phyloP scores from a whole-genome alignment of 2,888 invertebrate species.

The Cataglyphis altisquamis region DNA sequence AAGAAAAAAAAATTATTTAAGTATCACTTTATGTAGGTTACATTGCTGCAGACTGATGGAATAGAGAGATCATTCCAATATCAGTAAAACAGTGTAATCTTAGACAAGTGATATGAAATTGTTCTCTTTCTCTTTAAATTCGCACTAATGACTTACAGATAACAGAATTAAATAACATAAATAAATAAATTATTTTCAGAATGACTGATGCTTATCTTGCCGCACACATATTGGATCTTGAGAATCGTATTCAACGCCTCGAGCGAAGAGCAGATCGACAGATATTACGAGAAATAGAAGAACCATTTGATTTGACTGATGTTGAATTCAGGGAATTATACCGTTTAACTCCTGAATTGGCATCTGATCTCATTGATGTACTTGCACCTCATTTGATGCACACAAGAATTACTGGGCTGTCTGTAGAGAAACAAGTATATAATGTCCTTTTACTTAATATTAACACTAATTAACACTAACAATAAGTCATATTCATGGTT shows the following conservation, averaged over 20 bases:
- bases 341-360: background rate
- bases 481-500: background rate
- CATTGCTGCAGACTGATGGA: no score
- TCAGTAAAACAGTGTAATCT: no score
- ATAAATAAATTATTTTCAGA: conserved; percentile 5
- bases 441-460: background rate
- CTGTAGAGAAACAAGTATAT: conserved; percentile 9
- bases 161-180: background rate
- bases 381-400: background rate
- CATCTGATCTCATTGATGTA: background rate
- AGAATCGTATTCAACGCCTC: no score
- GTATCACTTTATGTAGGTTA: no score
- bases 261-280: no score
- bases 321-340: conserved; percentile 5
- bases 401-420: conserved; percentile 5
- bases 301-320: no score
- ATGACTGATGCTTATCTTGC: conserved; percentile 15
- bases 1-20: no score
- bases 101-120: background rate
- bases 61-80: no score
- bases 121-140: conserved; percentile 4
- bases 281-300: no score
- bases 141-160: background rate
- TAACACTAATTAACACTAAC: background rate
- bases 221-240: background rate